A percentile compares a stretch with the other conserved stretches of the same genome.
These are phyloP conservation scores for Mythimna vitellina DNA, from an alignment of 2,888 invertebrate genomes.

Conservation along the genomic window DNA sequence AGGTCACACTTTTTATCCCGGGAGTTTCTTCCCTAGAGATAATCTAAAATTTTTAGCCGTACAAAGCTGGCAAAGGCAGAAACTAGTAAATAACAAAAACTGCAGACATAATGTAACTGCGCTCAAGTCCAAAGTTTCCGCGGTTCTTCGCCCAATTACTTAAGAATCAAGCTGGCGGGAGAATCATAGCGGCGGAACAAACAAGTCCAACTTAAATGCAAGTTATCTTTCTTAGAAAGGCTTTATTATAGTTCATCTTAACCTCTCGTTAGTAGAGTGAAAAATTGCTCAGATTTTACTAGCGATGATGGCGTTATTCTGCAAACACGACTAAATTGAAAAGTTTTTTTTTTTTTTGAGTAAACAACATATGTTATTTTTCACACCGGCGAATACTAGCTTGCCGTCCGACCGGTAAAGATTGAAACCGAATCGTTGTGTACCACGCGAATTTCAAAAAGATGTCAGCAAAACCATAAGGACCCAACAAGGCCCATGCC, in stretches of 20 bases:
- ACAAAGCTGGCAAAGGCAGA: too few relatives aligned
- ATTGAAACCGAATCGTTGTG: too few relatives aligned
- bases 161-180: constrained; percentile 46
- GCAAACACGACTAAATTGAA: not conserved
- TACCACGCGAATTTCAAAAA: too few relatives aligned
- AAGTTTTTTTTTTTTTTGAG: not conserved
- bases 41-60: too few relatives aligned
- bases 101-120: not conserved
- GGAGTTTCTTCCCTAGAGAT: too few relatives aligned
- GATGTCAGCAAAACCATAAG: too few relatives aligned
- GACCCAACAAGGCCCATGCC: too few relatives aligned
- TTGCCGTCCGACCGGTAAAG: too few relatives aligned
- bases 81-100: too few relatives aligned
- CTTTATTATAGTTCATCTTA: constrained; percentile 31
- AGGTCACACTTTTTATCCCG: too few relatives aligned
- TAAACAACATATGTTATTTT: too few relatives aligned
- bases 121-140: constrained; percentile 44
- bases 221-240: constrained; percentile 42
- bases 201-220: constrained; percentile 40
- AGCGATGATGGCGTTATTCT: not conserved
- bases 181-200: constrained; percentile 52
- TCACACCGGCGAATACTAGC: too few relatives aligned
- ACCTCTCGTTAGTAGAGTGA: constrained; percentile 6
- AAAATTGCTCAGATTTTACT: constrained; percentile 12
- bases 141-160: constrained; percentile 54